Conservation (phyloP, 1,140 invertebrate species). For the Philotrypesis tridentata region DNA sequence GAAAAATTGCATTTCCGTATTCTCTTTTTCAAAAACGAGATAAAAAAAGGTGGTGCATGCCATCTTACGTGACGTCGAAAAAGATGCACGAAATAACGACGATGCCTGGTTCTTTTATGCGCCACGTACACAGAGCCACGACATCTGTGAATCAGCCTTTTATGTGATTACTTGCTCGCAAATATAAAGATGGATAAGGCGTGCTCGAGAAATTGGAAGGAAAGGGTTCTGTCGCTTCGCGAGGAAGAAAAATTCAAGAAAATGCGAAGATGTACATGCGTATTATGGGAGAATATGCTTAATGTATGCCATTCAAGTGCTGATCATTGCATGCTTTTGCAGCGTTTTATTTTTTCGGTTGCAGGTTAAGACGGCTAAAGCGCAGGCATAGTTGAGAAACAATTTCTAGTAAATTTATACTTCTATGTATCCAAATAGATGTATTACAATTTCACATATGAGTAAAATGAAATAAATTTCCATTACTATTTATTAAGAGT, state of each 20-base stretch:
- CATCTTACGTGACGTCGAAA: slow-evolving; percentile 37
- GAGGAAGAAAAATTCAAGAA: not conserved
- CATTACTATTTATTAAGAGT: too few species aligned
- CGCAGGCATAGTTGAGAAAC: too few species aligned
- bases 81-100: not conserved
- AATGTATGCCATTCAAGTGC: too few species aligned
- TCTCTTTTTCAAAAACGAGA: too few species aligned
- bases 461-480: too few species aligned
- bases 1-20: too few species aligned
- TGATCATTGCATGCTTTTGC: too few species aligned
- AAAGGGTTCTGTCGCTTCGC: not conserved
- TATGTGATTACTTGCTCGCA: slow-evolving; percentile 32
- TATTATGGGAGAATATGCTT: not conserved
- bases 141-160: slow-evolving; percentile 20
- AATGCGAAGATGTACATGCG: not conserved
- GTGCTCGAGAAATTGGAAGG: not conserved
- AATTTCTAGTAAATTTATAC: too few species aligned
- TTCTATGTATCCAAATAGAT: too few species aligned
- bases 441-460: too few species aligned
- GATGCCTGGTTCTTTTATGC: slow-evolving; percentile 10
- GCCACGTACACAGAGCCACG: not conserved
- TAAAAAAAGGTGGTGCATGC: not conserved
- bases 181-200: slow-evolving; percentile 29
- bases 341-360: too few species aligned
- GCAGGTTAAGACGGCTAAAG: too few species aligned